These are phyloP conservation scores for Polyodon spathula DNA, from an alignment of 2,113 vertebrate genomes.

Conservation along the genomic window DNA sequence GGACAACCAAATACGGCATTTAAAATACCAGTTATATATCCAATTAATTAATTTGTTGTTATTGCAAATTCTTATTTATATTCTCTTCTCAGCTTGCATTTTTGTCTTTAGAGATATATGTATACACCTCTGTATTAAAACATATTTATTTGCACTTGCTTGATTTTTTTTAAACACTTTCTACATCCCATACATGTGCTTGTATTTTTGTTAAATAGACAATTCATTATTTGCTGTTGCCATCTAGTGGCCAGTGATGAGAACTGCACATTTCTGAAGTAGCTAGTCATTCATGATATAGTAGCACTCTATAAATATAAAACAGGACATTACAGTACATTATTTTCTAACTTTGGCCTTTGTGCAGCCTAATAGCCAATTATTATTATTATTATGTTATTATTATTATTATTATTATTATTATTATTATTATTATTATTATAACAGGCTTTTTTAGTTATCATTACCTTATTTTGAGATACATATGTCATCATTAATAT, in stretches of 20 bases:
- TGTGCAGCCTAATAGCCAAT: slow-evolving; percentile 13
- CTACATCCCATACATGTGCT: slow-evolving; percentile 11
- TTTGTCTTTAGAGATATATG: slow-evolving; percentile 50
- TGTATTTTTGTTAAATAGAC: slow-evolving; percentile 21
- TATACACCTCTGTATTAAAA: slow-evolving; percentile 5
- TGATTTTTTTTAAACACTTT: background rate
- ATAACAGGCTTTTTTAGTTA: slow-evolving; percentile 12
- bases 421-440: slow-evolving; percentile 25
- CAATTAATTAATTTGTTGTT: background rate
- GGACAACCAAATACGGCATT: slow-evolving; percentile 19
- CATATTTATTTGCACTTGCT: background rate
- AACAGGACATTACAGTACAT: slow-evolving; percentile 23
- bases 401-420: slow-evolving; percentile 25
- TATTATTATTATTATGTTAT: slow-evolving; percentile 26
- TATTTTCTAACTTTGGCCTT: slow-evolving; percentile 28
- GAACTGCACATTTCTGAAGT: background rate
- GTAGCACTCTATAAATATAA: slow-evolving; percentile 37
- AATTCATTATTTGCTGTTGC: slow-evolving; percentile 39
- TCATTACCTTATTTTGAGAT: slow-evolving; percentile 12
- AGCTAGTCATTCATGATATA: too few relatives aligned
- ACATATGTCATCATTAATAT: too few relatives aligned
- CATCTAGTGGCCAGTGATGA: slow-evolving; percentile 44
- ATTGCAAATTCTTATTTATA: slow-evolving; percentile 14
- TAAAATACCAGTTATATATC: background rate
- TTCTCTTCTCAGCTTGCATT: slow-evolving; percentile 25